Percentiles rank a stretch among this genome's conserved stretches.
Conservation (phyloP, 2,888 invertebrate species). For the Nemoura dubitans region DNA sequence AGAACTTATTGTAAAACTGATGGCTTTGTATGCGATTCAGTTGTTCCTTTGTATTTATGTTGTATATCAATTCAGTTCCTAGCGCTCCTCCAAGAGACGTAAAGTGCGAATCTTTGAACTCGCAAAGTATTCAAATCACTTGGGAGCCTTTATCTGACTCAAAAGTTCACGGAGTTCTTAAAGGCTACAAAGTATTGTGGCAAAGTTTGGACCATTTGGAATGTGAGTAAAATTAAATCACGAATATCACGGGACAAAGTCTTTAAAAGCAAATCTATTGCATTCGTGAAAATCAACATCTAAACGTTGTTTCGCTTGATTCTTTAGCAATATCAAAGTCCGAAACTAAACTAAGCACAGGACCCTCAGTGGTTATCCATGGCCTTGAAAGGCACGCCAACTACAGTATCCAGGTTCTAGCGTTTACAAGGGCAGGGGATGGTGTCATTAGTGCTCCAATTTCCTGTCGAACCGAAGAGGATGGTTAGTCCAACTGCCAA, state of each 20-base stretch:
- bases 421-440: conserved; percentile 62
- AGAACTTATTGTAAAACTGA: neutral
- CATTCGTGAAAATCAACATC: neutral
- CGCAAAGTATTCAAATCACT: conserved; percentile 84
- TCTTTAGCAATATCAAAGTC: conserved; percentile 46
- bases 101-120: conserved; percentile 81
- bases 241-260: neutral
- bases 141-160: conserved; percentile 85
- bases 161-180: conserved; percentile 83
- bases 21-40: neutral
- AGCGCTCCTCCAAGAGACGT: conserved; percentile 84
- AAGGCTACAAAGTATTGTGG: conserved; percentile 77
- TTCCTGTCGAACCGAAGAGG: conserved; percentile 60
- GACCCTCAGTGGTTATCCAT: conserved; percentile 56
- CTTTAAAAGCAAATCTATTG: neutral
- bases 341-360: conserved; percentile 54
- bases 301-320: neutral
- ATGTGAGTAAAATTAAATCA: conserved; percentile 41
- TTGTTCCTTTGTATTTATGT: neutral
- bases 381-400: conserved; percentile 62
- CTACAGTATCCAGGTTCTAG: conserved; percentile 63
- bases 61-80: conserved; percentile 70
- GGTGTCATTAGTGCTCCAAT: conserved; percentile 59
- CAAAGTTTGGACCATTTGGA: conserved; percentile 47
- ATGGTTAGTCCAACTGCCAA: conserved; percentile 56